Evolutionary conservation across 2,113 vertebrate genomes (phyloP).

Genomic region (Struthio camelus): DNA sequence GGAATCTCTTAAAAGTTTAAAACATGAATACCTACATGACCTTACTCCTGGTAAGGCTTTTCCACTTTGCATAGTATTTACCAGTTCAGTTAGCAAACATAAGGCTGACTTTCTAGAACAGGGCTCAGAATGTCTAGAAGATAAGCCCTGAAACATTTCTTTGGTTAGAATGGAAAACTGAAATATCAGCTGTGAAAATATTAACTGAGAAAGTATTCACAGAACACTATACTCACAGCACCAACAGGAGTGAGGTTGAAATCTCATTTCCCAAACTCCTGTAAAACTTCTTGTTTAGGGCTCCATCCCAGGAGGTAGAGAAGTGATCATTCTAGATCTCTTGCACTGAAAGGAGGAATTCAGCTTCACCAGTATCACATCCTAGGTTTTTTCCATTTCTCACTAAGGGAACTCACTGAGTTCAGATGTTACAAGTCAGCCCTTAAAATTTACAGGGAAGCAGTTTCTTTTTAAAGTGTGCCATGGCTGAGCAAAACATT

Average conservation of each 20-base stretch:
- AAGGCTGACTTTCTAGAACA: not conserved
- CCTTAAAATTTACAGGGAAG: not conserved
- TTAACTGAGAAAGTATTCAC: not conserved
- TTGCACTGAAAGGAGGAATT: not conserved
- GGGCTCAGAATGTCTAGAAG: not conserved
- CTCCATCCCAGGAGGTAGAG: not conserved
- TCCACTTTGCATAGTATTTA: not conserved
- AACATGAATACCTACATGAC: not conserved
- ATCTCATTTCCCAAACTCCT: not conserved
- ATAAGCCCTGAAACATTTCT: not conserved
- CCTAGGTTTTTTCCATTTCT: not conserved
- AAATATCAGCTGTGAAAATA: not conserved
- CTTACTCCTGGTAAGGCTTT: not conserved
- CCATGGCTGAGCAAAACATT: not conserved
- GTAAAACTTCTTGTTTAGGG: not conserved
- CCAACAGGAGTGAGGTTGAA: not conserved
- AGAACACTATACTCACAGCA: not conserved
- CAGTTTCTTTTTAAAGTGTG: not conserved
- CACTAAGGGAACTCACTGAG: not conserved
- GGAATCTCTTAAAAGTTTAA: not conserved
- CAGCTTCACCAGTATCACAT: not conserved
- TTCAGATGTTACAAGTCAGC: not conserved
- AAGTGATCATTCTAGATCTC: not conserved
- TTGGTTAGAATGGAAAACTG: not conserved
- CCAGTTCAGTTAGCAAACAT: not conserved